Evolutionary conservation across 2,888 invertebrate genomes (phyloP).

Genomic region (Hemistola chrysoprasaria): DNA sequence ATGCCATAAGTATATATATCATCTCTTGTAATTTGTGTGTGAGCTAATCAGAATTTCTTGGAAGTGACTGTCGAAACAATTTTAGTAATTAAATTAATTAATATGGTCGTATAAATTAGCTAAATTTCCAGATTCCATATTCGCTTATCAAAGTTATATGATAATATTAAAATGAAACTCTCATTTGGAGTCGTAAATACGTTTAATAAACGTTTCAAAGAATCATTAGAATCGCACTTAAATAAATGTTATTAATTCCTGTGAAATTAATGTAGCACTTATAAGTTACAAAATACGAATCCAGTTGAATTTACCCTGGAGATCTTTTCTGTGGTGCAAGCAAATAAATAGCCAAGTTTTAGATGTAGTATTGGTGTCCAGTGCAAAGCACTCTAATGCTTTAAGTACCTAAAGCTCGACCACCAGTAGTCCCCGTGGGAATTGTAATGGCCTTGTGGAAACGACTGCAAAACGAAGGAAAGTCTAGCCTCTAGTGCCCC

Average conservation of each 20-base stretch:
- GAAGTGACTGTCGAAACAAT: slow-evolving; percentile 17
- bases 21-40: slow-evolving; percentile 19
- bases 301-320: too few relatives aligned
- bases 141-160: background rate
- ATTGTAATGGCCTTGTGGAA: slow-evolving; percentile 64
- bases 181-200: too few relatives aligned
- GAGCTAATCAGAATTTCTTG: slow-evolving; percentile 13
- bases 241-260: too few relatives aligned
- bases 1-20: slow-evolving; percentile 15
- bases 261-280: too few relatives aligned
- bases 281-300: too few relatives aligned
- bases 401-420: slow-evolving; percentile 45
- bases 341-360: slow-evolving; percentile 5
- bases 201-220: too few relatives aligned
- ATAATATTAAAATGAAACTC: too few relatives aligned
- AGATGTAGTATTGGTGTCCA: slow-evolving; percentile 6
- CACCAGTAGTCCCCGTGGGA: slow-evolving; percentile 56
- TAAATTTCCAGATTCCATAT: background rate
- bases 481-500: slow-evolving; percentile 46
- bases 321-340: background rate
- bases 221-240: too few relatives aligned
- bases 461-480: slow-evolving; percentile 62
- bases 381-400: slow-evolving; percentile 11
- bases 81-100: slow-evolving; percentile 16
- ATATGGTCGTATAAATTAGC: slow-evolving; percentile 1